phyloP scores from a whole-genome alignment of 2,113 vertebrate genomes.

The Atractosteus spatula region DNA sequence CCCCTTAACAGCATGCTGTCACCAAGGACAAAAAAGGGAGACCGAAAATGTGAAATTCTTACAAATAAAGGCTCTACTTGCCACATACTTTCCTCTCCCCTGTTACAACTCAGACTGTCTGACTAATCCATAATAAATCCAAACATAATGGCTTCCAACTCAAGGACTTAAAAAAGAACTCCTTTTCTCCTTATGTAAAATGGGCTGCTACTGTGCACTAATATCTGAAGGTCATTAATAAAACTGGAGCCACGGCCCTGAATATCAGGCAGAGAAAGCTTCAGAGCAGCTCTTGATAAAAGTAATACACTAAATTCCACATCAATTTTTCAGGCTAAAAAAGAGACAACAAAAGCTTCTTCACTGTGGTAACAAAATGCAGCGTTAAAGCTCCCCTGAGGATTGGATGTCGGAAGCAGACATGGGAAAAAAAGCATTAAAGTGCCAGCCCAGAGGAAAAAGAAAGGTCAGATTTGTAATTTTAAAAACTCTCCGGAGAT shows the following conservation, averaged over 20 bases:
- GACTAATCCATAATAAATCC: no score
- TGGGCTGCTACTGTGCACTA: background rate
- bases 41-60: background rate
- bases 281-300: background rate
- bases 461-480: slow-evolving; percentile 10
- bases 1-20: slow-evolving; percentile 7
- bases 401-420: slow-evolving; percentile 8
- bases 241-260: background rate
- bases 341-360: slow-evolving; percentile 1
- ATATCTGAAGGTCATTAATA: background rate
- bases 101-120: no score
- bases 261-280: background rate
- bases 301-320: slow-evolving; percentile 12
- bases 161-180: background rate
- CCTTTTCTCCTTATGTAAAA: background rate
- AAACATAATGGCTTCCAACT: background rate
- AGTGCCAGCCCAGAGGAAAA: slow-evolving; percentile 7
- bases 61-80: slow-evolving; percentile 3
- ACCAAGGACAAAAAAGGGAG: slow-evolving; percentile 5
- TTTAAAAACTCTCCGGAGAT: slow-evolving; percentile 7
- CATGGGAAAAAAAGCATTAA: slow-evolving; percentile 8
- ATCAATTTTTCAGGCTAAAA: slow-evolving; percentile 15
- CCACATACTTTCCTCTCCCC: background rate
- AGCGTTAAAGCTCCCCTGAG: slow-evolving; percentile 1
- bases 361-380: slow-evolving; percentile 11